Evolutionary conservation across 2,113 vertebrate species (phyloP).

Genomic region (Labeo catla): DNA sequence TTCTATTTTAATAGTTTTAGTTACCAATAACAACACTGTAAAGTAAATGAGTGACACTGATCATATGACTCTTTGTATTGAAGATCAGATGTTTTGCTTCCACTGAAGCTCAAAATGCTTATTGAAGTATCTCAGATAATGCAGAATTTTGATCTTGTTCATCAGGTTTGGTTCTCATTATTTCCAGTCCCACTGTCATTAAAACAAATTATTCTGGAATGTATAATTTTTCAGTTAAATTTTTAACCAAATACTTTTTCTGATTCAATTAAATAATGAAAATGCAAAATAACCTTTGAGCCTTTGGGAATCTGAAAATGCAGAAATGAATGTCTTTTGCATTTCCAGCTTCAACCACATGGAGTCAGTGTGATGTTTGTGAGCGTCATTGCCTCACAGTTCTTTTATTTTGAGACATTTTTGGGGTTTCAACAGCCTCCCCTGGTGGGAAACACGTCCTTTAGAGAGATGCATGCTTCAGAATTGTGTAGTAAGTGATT

Average conservation of each 20-base stretch:
- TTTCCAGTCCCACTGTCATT: not conserved
- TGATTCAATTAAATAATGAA: not conserved
- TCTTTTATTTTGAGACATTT: slow-evolving; percentile 1
- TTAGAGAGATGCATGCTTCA: not conserved
- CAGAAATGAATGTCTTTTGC: not conserved
- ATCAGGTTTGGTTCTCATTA: not conserved
- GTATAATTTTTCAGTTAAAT: not conserved
- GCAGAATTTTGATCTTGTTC: not conserved
- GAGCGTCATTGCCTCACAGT: not conserved
- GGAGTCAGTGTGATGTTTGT: slow-evolving; percentile 49
- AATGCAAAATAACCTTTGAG: not conserved
- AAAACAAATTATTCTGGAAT: not conserved
- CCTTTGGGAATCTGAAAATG: not conserved
- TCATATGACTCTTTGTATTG: not conserved
- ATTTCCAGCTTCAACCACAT: slow-evolving; percentile 60
- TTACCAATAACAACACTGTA: not conserved
- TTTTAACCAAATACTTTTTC: not conserved
- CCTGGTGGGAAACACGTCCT: not conserved
- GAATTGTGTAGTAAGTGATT: not conserved
- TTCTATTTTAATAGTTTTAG: not conserved
- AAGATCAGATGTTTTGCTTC: not conserved
- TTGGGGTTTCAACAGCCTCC: not conserved
- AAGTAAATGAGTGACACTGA: not conserved
- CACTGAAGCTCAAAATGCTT: not conserved
- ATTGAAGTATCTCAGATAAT: not conserved